A percentile compares a stretch with the other conserved stretches of the same genome.
Evolutionary conservation across 2,888 invertebrate species (phyloP).

Genomic region (Globia sparganii): DNA sequence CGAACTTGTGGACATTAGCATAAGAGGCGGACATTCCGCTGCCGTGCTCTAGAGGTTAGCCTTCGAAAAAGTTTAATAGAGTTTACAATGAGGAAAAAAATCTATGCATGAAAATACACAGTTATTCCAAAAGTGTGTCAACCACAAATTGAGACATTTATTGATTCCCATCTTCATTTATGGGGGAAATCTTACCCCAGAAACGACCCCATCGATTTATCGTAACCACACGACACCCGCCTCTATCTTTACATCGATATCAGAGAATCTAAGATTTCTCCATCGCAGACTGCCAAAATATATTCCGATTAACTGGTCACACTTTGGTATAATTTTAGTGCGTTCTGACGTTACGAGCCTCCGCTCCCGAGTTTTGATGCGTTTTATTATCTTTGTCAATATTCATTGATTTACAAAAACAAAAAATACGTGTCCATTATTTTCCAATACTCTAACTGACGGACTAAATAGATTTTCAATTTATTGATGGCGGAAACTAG

Average conservation of each 20-base stretch:
- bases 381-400: no score
- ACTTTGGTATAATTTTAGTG: no score
- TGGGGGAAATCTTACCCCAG: neutral
- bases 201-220: constrained; percentile 28
- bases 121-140: constrained; percentile 12
- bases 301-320: constrained; percentile 60
- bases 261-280: constrained; percentile 25
- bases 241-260: constrained; percentile 4
- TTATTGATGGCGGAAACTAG: no score
- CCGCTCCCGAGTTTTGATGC: no score
- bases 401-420: no score
- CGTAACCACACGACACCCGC: constrained; percentile 13
- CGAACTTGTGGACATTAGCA: constrained; percentile 48
- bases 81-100: constrained; percentile 27
- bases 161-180: constrained; percentile 4
- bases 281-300: constrained; percentile 17
- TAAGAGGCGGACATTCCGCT: constrained; percentile 51
- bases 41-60: neutral
- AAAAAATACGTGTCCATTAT: no score
- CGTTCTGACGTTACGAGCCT: no score
- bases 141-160: constrained; percentile 9
- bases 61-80: constrained; percentile 30
- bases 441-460: no score
- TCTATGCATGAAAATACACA: constrained; percentile 7
- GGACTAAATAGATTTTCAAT: no score